Conservation (phyloP, 2,888 invertebrate species). For the Dioctria linearis region DNA sequence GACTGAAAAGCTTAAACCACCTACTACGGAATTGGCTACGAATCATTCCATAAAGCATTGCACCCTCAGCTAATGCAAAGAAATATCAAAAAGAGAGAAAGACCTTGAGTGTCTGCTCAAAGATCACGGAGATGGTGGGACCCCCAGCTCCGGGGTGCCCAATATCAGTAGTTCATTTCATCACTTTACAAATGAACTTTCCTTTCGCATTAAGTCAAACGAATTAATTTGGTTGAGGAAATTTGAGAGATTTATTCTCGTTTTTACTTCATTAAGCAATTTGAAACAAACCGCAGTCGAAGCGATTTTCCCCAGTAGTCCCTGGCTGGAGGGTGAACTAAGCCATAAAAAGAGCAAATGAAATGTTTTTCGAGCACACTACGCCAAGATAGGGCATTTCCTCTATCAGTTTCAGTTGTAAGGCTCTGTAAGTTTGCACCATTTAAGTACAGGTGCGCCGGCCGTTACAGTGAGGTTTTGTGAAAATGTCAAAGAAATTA, state of each 20-base stretch:
- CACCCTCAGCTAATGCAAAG: too few relatives aligned
- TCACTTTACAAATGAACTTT: constrained; percentile 49
- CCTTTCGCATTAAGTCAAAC: constrained; percentile 47
- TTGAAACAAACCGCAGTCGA: constrained; percentile 53
- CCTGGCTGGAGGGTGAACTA: constrained; percentile 34
- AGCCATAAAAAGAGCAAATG: constrained; percentile 47
- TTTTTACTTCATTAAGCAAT: constrained; percentile 55
- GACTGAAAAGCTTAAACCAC: too few relatives aligned
- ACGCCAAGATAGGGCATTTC: constrained; percentile 21
- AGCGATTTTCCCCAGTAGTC: constrained; percentile 44
- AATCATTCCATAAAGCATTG: too few relatives aligned
- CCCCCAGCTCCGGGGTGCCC: background rate
- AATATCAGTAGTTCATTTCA: constrained; percentile 40
- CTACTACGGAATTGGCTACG: too few relatives aligned
- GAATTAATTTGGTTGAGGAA: constrained; percentile 51
- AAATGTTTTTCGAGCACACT: constrained; percentile 46
- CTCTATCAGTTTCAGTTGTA: constrained; percentile 36
- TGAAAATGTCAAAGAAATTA: constrained; percentile 49
- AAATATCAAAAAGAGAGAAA: too few relatives aligned
- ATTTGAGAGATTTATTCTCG: constrained; percentile 54
- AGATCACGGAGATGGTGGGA: background rate
- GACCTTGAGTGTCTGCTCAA: background rate
- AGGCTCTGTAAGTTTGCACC: background rate
- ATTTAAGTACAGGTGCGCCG: background rate
- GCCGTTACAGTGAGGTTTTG: background rate